Evolutionary conservation across 1,140 invertebrate genomes (phyloP).

Genomic region (Sesamia nonagrioides): DNA sequence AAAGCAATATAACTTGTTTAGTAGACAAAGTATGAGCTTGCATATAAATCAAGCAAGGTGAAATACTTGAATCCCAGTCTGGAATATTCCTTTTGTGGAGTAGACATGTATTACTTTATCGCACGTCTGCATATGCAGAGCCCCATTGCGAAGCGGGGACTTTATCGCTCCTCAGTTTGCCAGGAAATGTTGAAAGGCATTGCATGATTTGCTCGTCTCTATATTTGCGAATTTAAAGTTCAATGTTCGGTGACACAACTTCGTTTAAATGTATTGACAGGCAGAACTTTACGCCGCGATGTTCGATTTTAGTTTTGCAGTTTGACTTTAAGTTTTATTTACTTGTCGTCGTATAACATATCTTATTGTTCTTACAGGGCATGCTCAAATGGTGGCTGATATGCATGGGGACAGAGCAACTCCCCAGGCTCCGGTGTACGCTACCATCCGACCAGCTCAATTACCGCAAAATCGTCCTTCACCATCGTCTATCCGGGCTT

Average conservation of each 20-base stretch:
- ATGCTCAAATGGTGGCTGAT: constrained; percentile 81
- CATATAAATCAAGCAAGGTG: constrained; percentile 49
- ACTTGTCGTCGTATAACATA: constrained; percentile 34
- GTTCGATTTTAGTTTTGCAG: constrained; percentile 36
- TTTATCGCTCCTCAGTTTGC: constrained; percentile 59
- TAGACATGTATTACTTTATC: constrained; percentile 60
- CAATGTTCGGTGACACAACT: constrained; percentile 23
- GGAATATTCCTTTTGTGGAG: constrained; percentile 59
- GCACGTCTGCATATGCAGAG: constrained; percentile 58
- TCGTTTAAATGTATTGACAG: constrained; percentile 43
- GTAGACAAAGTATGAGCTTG: constrained; percentile 37
- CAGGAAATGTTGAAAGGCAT: constrained; percentile 48
- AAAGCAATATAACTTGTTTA: constrained; percentile 44
- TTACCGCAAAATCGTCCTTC: constrained; percentile 66
- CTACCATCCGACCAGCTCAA: constrained; percentile 73
- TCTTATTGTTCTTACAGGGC: constrained; percentile 76
- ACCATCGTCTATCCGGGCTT: constrained; percentile 66
- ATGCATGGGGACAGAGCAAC: constrained; percentile 73
- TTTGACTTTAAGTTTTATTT: constrained; percentile 36
- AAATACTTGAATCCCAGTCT: constrained; percentile 48
- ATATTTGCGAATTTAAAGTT: constrained; percentile 29
- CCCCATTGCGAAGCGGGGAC: constrained; percentile 53
- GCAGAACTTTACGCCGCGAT: constrained; percentile 38
- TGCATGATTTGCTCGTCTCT: constrained; percentile 16
- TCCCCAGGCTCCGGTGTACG: constrained; percentile 80